Evolutionary conservation across 2,113 vertebrate species (phyloP), one percentile per base, ranked within the genome.

Genomic region (Coptodon bakossiorum): DNA sequence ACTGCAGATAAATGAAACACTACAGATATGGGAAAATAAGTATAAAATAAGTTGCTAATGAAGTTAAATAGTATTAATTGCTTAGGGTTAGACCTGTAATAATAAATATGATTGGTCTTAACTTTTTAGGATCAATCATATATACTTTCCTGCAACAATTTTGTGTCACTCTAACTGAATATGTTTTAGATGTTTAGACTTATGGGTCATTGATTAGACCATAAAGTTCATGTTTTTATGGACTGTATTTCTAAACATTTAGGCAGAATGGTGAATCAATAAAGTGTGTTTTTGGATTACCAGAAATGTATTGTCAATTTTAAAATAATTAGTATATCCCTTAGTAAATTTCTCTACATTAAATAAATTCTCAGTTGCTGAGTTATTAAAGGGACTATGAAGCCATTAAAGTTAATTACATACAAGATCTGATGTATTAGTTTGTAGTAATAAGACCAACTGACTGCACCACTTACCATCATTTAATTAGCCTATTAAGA

Each of bases 401-500:
- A 71, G 82, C 48, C 84, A 68, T 54, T 90, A 57, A 81, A 81
- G 56, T 83, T 83, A 89, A 91, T 90, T 87, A 87, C 54, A 59
- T 8, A 85, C 57, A 48, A 45, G 7, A 86, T 85, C 82, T 87
- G 54, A 91, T 89, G 43, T 57, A 86, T 92, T 80, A 86, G 71
- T 87, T 91, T 90, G 63, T 45, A 86, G 73, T 81, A 81, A 86
- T 73, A 81, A 84, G 27, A 84, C 86, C 54, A 90, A 80, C 50
- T 83, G 71, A 76, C 78, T 80, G 78, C 85, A 86, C 81, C 68
- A 83, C 38, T 89, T 86, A 76, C 38, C 68, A 91, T 84, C 73
- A 83, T 84, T 89, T 87, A 92, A 91, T 92, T 89, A 90, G 61
- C 63, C 71, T 61, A 84, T 87, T 89, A 83, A 85, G 86, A 91